phyloP scores from a whole-genome alignment of 2,888 invertebrate species.

The Halocaridina rubra region DNA sequence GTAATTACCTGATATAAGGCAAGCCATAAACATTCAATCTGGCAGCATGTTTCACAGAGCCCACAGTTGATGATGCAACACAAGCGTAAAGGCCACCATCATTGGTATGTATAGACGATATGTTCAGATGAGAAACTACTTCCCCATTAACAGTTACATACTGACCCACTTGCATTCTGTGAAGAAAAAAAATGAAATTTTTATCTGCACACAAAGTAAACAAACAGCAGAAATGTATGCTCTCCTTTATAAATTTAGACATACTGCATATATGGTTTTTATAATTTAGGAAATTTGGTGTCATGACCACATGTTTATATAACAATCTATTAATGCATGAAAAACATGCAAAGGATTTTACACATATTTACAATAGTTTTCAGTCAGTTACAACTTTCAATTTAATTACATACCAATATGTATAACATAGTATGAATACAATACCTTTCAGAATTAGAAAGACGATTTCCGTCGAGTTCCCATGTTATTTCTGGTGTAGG shows the following conservation, averaged over 20 bases:
- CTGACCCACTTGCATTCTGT: constrained; percentile 68
- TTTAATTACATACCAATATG: too few species aligned
- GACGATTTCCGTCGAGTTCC: constrained; percentile 88
- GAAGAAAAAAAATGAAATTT: constrained; percentile 15
- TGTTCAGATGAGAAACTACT: constrained; percentile 91
- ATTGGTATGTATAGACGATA: constrained; percentile 88
- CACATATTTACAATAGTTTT: too few species aligned
- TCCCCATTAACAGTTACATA: constrained; percentile 73
- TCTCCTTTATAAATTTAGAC: too few species aligned
- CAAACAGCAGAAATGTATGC: too few species aligned
- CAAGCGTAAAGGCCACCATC: constrained; percentile 93
- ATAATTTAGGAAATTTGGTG: too few species aligned
- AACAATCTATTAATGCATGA: too few species aligned
- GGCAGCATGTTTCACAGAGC: constrained; percentile 83
- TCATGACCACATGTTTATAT: too few species aligned
- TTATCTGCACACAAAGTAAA: too few species aligned
- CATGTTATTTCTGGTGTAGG: constrained; percentile 94
- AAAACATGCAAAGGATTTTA: too few species aligned
- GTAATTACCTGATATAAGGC: constrained; percentile 83
- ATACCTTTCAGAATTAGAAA: constrained; percentile 80
- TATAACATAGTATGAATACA: too few species aligned
- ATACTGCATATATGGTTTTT: too few species aligned
- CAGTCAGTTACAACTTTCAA: too few species aligned
- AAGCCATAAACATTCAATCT: constrained; percentile 90
- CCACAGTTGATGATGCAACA: constrained; percentile 81